Evolutionary conservation across 92 coral and sea anemone species (phyloP).

Genomic region (Virgularia gustaviana): DNA sequence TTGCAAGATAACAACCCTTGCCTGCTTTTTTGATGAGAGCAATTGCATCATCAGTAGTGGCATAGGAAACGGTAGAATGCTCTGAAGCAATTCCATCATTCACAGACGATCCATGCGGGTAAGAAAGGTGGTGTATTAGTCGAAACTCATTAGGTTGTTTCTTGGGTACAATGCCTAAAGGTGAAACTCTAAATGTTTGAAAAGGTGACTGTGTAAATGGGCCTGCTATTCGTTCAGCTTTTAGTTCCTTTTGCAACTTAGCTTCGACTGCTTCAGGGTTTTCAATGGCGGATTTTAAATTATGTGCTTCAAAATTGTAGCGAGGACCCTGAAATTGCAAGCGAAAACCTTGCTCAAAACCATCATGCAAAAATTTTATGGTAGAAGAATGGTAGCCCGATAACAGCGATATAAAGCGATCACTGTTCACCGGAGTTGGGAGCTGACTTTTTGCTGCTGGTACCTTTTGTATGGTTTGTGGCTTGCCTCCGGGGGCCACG

Average conservation of each 20-base stretch:
- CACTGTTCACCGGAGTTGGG: conserved; percentile 47
- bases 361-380: not conserved
- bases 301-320: not conserved
- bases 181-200: not conserved
- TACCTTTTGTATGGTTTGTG: conserved; percentile 4
- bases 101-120: conserved; percentile 54
- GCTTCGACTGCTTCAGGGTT: not conserved
- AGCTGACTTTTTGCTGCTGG: conserved; percentile 17
- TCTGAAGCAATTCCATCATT: conserved; percentile 54
- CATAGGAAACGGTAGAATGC: conserved; percentile 31
- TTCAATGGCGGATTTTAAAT: not conserved
- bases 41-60: conserved; percentile 52
- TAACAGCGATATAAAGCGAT: conserved; percentile 19
- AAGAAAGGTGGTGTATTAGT: conserved; percentile 55
- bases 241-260: conserved; percentile 8
- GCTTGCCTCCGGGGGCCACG: conserved; percentile 17
- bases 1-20: conserved; percentile 37
- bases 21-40: conserved; percentile 25
- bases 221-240: conserved; percentile 5
- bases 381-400: conserved; percentile 29
- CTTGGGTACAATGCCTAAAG: not conserved
- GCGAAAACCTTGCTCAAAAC: not conserved
- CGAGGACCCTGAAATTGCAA: not conserved
- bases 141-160: not conserved
- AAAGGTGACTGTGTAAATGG: conserved; percentile 41